These are phyloP conservation scores for Tenodera sinensis DNA, from an alignment of 2,888 invertebrate species.

Conservation along the genomic window DNA sequence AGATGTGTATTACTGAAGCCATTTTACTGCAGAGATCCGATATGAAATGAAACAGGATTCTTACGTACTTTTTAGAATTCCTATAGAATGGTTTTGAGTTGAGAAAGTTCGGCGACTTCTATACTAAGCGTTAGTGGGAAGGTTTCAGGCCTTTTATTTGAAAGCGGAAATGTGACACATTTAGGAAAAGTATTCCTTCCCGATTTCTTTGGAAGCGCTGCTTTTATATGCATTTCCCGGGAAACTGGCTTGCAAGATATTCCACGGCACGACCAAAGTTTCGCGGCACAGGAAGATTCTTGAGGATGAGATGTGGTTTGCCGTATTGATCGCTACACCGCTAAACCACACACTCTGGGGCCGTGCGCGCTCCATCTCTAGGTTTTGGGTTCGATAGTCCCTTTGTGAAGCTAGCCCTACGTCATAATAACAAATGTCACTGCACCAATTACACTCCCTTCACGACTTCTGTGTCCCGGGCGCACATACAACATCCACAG, in stretches of 20 bases:
- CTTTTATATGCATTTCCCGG: neutral
- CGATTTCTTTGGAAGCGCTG: neutral
- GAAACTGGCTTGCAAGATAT: neutral
- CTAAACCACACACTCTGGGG: neutral
- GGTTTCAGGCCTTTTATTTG: too few relatives aligned
- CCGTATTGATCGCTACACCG: constrained; percentile 8
- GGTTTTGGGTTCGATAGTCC: neutral
- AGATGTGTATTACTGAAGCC: too few relatives aligned
- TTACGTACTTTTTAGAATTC: too few relatives aligned
- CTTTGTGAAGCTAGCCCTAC: neutral
- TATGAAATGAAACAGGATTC: too few relatives aligned
- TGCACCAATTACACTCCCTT: neutral
- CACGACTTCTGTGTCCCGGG: neutral
- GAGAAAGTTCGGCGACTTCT: too few relatives aligned
- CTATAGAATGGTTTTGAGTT: too few relatives aligned
- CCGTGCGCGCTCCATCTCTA: neutral
- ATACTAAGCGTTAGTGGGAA: too few relatives aligned
- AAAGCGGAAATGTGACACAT: neutral
- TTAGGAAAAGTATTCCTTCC: neutral
- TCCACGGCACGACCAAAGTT: neutral
- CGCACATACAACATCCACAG: neutral
- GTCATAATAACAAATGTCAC: neutral
- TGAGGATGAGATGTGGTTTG: constrained; percentile 17
- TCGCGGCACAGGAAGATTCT: neutral
- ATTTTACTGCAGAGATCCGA: too few relatives aligned